phyloP scores from a whole-genome alignment of 2,888 invertebrate species.

The Physocephala rufipes region DNA sequence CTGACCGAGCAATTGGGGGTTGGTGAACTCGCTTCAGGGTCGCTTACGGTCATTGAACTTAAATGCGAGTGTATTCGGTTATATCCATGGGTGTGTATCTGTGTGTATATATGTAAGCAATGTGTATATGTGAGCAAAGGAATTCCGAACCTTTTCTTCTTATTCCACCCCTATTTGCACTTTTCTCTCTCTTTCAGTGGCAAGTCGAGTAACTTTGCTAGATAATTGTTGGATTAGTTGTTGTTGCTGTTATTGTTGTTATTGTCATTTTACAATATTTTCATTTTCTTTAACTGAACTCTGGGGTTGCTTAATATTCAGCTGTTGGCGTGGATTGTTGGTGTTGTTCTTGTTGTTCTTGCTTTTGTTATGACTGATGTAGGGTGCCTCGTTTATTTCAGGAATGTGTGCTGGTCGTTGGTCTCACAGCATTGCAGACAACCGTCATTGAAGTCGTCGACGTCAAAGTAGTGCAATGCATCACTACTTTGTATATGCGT shows the following conservation, averaged over 20 bases:
- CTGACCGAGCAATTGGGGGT: slow-evolving; percentile 55
- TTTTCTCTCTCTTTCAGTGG: background rate
- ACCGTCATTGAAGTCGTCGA: slow-evolving; percentile 6
- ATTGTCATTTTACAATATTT: background rate
- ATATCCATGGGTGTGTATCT: background rate
- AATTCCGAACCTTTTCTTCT: slow-evolving; percentile 19
- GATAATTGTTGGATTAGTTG: background rate
- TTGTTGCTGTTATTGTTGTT: background rate
- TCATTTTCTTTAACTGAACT: background rate
- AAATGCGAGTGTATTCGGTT: slow-evolving; percentile 16
- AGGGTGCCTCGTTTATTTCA: slow-evolving; percentile 35
- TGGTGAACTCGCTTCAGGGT: slow-evolving; percentile 67
- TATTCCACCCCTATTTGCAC: background rate
- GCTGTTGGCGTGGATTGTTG: background rate
- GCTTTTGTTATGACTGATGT: slow-evolving; percentile 10
- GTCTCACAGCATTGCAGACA: slow-evolving; percentile 43
- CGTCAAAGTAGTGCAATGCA: slow-evolving; percentile 10
- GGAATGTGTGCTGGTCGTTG: slow-evolving; percentile 61
- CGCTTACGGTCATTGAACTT: slow-evolving; percentile 65
- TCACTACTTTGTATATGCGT: slow-evolving; percentile 19
- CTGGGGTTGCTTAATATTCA: no score
- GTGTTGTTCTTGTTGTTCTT: slow-evolving; percentile 14
- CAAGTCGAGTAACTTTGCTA: background rate
- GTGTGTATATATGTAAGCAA: background rate
- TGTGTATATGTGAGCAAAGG: slow-evolving; percentile 13